Evolutionary conservation across 2,113 vertebrate species (phyloP).

Genomic region (Chloebia gouldiae): DNA sequence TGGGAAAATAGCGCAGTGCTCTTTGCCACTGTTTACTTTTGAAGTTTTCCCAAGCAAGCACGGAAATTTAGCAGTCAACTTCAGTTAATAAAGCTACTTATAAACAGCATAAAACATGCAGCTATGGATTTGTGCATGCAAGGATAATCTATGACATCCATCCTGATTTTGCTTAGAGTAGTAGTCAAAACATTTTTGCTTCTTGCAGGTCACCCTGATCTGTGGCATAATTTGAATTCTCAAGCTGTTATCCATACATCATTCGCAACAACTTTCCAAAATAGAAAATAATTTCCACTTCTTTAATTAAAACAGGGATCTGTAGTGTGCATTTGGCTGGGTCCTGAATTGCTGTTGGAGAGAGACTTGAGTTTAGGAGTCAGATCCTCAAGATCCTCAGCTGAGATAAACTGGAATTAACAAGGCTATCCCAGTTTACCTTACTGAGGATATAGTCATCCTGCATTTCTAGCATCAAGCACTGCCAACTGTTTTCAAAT

Average conservation of each 20-base stretch:
- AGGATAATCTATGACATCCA: constrained; percentile 32
- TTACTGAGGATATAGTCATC: neutral
- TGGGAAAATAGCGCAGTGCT: neutral
- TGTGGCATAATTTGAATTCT: constrained; percentile 60
- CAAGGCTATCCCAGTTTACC: neutral
- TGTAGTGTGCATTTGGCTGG: neutral
- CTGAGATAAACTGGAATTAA: neutral
- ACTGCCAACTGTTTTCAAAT: constrained; percentile 22
- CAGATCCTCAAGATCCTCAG: neutral
- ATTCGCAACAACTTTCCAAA: constrained; percentile 45
- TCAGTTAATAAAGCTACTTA: constrained; percentile 39
- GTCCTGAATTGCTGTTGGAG: neutral
- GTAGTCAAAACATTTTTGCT: constrained; percentile 67
- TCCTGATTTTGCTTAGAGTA: constrained; percentile 54
- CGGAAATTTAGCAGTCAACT: neutral
- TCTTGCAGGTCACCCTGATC: constrained; percentile 53
- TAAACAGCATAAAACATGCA: neutral
- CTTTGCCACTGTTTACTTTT: neutral
- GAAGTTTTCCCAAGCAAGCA: constrained; percentile 25
- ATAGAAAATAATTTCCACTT: constrained; percentile 30
- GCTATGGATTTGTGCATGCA: neutral
- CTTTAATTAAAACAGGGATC: constrained; percentile 6
- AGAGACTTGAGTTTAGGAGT: neutral
- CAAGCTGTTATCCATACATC: constrained; percentile 59
- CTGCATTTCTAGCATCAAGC: neutral